Evolutionary conservation across 2,113 vertebrate genomes (phyloP).

Genomic region (Lates calcarifer): DNA sequence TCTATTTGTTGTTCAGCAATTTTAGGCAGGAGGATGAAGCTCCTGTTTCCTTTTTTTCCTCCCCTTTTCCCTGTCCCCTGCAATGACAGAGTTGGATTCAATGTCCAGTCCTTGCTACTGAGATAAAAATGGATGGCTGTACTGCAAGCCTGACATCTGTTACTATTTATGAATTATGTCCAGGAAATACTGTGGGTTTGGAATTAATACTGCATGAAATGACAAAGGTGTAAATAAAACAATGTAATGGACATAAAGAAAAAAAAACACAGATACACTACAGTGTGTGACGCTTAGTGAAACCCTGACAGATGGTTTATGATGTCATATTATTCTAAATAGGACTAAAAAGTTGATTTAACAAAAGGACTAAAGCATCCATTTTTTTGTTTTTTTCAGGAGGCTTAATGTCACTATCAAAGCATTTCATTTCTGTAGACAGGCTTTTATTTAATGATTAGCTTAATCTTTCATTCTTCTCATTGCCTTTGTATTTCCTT

Average conservation of each 20-base stretch:
- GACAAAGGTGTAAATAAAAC: neutral
- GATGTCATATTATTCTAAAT: neutral
- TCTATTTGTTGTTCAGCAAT: conserved; percentile 28
- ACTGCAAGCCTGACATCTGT: conserved; percentile 19
- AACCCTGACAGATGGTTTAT: neutral
- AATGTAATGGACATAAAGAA: neutral
- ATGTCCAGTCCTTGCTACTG: neutral
- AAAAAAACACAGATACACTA: no score
- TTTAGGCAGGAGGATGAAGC: conserved; percentile 7
- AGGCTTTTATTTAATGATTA: neutral
- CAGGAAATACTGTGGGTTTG: conserved; percentile 1
- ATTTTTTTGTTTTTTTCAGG: neutral
- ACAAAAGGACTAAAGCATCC: conserved; percentile 22
- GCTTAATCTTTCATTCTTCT: neutral
- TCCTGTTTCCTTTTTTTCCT: neutral
- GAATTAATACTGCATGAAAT: conserved; percentile 5
- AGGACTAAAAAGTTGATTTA: neutral
- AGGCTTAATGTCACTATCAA: conserved; percentile 31
- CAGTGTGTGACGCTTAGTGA: neutral
- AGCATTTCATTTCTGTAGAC: neutral
- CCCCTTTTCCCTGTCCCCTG: neutral
- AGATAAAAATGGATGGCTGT: conserved; percentile 19
- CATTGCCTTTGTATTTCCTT: neutral
- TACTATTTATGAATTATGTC: neutral
- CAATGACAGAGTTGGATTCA: conserved; percentile 1